A percentile compares a stretch with the other conserved stretches of the same genome.
Conservation (phyloP, 2,797 vertebrate genomes). For the Philypnodon macrostomus region DNA sequence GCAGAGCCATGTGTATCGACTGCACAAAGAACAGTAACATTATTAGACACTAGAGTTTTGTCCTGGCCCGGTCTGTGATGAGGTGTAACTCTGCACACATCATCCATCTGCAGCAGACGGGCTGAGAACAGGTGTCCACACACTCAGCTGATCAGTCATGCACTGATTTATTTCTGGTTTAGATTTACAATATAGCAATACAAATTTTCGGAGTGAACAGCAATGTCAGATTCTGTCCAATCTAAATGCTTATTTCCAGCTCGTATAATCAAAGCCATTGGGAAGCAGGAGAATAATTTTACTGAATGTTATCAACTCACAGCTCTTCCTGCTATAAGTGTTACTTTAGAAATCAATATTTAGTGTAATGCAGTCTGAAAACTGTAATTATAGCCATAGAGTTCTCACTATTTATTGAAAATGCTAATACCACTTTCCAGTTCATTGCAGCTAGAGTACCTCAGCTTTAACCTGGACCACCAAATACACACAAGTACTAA, state of each 20-base stretch:
- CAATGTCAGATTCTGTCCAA: background rate
- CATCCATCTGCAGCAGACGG: constrained; percentile 53
- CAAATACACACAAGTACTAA: too few species aligned
- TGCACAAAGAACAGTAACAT: constrained; percentile 30
- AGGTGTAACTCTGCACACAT: constrained; percentile 40
- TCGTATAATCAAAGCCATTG: constrained; percentile 15
- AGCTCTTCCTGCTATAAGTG: constrained; percentile 21
- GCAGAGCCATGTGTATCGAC: constrained; percentile 29
- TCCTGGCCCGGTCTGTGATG: constrained; percentile 27
- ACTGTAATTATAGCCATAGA: constrained; percentile 20
- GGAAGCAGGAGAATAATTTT: constrained; percentile 20
- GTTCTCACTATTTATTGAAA: constrained; percentile 10
- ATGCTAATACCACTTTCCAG: constrained; percentile 1
- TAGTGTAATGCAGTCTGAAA: constrained; percentile 8
- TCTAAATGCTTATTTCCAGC: background rate
- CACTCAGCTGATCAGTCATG: constrained; percentile 20
- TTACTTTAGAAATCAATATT: constrained; percentile 20
- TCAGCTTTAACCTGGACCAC: too few species aligned
- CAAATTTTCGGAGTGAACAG: too few species aligned
- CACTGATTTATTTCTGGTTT: constrained; percentile 28
- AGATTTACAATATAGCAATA: too few species aligned
- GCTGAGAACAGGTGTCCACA: constrained; percentile 25
- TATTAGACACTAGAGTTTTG: constrained; percentile 30
- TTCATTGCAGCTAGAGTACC: constrained; percentile 7
- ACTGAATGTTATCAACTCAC: constrained; percentile 21